These are phyloP conservation scores for Mormyrus hasselquistii DNA, from an alignment of 2,797 vertebrate genomes.

Conservation along the genomic window DNA sequence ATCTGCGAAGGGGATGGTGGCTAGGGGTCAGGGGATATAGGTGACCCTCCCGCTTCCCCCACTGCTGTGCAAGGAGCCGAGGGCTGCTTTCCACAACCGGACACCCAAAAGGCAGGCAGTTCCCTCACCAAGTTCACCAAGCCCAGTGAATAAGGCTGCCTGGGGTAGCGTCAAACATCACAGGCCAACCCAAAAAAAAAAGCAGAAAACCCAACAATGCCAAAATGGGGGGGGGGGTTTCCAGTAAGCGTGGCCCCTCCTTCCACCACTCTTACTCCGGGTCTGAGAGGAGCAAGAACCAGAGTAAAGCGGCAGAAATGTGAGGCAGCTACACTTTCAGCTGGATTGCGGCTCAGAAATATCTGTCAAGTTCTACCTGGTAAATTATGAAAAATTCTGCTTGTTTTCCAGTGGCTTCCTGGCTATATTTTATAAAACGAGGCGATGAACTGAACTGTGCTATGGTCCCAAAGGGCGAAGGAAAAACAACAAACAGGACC, in stretches of 20 bases:
- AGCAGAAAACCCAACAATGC: slow-evolving; percentile 21
- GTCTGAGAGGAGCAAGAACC: slow-evolving; percentile 40
- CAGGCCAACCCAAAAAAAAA: background rate
- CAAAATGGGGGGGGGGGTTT: slow-evolving; percentile 32
- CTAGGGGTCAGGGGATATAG: background rate
- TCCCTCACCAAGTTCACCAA: background rate
- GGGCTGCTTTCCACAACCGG: background rate
- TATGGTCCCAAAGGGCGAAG: background rate
- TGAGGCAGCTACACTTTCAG: slow-evolving; percentile 51
- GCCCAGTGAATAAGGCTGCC: background rate
- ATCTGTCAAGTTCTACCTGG: background rate
- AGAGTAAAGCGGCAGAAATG: slow-evolving; percentile 53
- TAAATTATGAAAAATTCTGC: background rate
- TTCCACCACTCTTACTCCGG: slow-evolving; percentile 5
- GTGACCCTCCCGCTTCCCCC: background rate
- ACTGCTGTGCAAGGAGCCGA: background rate
- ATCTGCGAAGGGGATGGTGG: background rate
- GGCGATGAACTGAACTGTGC: background rate
- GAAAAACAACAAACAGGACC: background rate
- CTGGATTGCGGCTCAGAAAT: slow-evolving; percentile 51
- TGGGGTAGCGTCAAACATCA: background rate
- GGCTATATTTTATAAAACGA: background rate
- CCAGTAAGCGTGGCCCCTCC: slow-evolving; percentile 38
- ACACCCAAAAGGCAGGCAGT: slow-evolving; percentile 18
- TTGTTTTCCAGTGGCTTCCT: background rate